Evolutionary conservation across 2,113 vertebrate species (phyloP).

Genomic region (Saguinus imperator): DNA sequence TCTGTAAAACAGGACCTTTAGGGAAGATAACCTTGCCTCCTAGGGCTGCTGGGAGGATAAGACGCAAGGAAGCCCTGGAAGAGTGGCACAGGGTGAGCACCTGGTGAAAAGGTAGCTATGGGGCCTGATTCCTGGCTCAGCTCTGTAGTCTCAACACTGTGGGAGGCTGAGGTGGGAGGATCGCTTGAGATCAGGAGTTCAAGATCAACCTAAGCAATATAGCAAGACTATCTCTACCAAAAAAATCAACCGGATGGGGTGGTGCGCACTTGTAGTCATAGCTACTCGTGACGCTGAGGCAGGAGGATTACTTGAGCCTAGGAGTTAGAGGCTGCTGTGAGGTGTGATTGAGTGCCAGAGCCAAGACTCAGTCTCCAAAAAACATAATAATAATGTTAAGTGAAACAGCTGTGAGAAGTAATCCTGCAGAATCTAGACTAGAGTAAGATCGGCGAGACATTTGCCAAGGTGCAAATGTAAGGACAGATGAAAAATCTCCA

Average conservation of each 20-base stretch:
- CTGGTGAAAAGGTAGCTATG: not conserved
- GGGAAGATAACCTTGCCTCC: not conserved
- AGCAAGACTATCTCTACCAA: not conserved
- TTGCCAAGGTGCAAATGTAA: not conserved
- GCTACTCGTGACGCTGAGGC: not conserved
- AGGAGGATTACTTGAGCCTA: not conserved
- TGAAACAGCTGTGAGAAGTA: not conserved
- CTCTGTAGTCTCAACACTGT: not conserved
- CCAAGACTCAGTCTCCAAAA: not conserved
- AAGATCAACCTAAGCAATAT: not conserved
- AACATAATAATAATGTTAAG: not conserved
- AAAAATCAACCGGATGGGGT: not conserved
- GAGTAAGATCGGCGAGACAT: not conserved
- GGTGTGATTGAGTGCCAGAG: not conserved
- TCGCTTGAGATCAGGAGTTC: not conserved
- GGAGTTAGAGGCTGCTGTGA: not conserved
- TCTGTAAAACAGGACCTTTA: not conserved
- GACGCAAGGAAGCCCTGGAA: not conserved
- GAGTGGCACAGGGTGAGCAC: rapidly evolving
- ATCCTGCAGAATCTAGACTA: rapidly evolving
- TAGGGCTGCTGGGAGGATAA: not conserved
- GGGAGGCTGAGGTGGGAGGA: not conserved
- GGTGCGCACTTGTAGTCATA: not conserved
- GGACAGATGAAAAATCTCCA: not conserved
- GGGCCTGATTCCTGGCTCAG: not conserved